Evolutionary conservation across 1,140 invertebrate genomes (phyloP).

Genomic region (Drosophila dunni): DNA sequence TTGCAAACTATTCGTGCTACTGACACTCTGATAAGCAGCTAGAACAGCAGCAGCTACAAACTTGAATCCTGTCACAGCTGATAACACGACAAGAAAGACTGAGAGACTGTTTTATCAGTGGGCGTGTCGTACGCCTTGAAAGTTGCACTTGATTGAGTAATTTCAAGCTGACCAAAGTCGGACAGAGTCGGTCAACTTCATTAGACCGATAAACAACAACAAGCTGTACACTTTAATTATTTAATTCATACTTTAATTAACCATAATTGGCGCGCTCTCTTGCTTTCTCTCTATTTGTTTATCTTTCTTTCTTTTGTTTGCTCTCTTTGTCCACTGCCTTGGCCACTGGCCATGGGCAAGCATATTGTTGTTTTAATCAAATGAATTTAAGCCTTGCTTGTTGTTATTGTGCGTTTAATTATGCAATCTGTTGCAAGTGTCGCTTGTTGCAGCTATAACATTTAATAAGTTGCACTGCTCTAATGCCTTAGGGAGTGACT

Average conservation of each 20-base stretch:
- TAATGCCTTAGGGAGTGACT: not conserved
- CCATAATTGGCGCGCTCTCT: conserved; percentile 51
- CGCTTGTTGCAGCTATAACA: conserved; percentile 15
- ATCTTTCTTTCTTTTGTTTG: not conserved
- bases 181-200: conserved; percentile 64
- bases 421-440: conserved; percentile 54
- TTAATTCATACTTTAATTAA: conserved; percentile 73
- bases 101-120: conserved; percentile 1
- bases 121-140: conserved; percentile 21
- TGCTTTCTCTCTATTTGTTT: conserved; percentile 22
- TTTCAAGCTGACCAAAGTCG: not conserved
- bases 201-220: conserved; percentile 67
- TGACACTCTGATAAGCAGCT: conserved; percentile 35
- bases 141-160: conserved; percentile 24
- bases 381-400: conserved; percentile 42
- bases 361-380: conserved; percentile 53
- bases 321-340: conserved; percentile 1
- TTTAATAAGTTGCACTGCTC: conserved; percentile 4
- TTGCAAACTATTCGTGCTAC: not conserved
- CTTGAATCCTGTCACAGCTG: conserved; percentile 31
- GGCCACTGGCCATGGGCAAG: conserved; percentile 18
- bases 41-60: conserved; percentile 5
- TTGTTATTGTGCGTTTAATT: conserved; percentile 48
- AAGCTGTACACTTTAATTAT: conserved; percentile 54
- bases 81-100: not conserved